Conservation (phyloP, 2,888 invertebrate species). For the Tachina fera region DNA sequence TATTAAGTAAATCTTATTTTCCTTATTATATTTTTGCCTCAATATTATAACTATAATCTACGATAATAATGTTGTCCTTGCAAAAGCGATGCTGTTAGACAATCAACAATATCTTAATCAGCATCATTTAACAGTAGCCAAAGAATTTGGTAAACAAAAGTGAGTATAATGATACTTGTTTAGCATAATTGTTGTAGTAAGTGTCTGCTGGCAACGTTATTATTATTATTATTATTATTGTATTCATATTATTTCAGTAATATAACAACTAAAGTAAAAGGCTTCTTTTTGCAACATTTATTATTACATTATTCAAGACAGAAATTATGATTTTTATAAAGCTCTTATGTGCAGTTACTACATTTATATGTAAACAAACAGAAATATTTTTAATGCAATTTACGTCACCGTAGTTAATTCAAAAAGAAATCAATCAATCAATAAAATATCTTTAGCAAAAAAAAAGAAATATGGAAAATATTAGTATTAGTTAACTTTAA, state of each 20-base stretch:
- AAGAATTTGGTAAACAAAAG: neutral
- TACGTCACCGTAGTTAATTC: too few relatives aligned
- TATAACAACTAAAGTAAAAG: neutral
- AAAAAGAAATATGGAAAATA: too few relatives aligned
- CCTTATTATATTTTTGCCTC: constrained; percentile 5
- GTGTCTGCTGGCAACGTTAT: constrained; percentile 14
- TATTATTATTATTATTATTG: constrained; percentile 8
- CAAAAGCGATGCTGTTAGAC: neutral
- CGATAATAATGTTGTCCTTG: constrained; percentile 15
- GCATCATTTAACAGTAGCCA: neutral
- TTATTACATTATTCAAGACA: neutral
- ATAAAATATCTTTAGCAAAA: too few relatives aligned
- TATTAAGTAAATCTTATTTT: constrained; percentile 21
- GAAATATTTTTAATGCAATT: too few relatives aligned
- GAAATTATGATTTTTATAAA: neutral
- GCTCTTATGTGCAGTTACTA: neutral
- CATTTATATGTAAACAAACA: too few relatives aligned
- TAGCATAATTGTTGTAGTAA: neutral
- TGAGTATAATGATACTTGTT: neutral
- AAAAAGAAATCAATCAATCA: too few relatives aligned
- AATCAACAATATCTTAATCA: constrained; percentile 20
- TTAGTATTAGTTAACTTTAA: too few relatives aligned
- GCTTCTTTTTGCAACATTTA: neutral
- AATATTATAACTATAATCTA: constrained; percentile 14
- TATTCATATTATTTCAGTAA: constrained; percentile 6